These are phyloP conservation scores for Drosophila ficusphila DNA, from an alignment of 1,140 invertebrate species.

Conservation along the genomic window DNA sequence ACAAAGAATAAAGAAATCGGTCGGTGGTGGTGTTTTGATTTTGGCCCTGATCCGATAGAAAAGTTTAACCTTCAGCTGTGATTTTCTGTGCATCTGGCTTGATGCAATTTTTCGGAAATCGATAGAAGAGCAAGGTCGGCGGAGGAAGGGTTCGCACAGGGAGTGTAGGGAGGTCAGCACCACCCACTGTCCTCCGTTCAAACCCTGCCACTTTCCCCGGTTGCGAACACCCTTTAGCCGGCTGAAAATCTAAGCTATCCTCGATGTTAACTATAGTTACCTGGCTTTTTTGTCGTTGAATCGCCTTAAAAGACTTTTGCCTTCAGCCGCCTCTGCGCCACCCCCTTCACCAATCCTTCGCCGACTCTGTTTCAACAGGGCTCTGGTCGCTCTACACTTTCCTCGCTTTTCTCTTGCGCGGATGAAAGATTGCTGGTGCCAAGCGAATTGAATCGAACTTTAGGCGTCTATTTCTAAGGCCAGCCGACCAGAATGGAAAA, in stretches of 20 bases:
- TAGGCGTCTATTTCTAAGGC: neutral
- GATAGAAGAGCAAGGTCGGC: slow-evolving; percentile 71
- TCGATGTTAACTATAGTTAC: slow-evolving; percentile 23
- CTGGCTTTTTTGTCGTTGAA: slow-evolving; percentile 37
- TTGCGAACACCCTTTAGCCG: neutral
- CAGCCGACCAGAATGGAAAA: neutral
- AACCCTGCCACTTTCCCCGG: neutral
- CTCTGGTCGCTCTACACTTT: slow-evolving; percentile 7
- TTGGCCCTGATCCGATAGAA: slow-evolving; percentile 60
- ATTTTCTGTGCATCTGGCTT: slow-evolving; percentile 53
- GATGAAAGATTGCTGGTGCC: neutral
- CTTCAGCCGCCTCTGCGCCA: slow-evolving; percentile 24
- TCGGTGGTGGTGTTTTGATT: slow-evolving; percentile 14
- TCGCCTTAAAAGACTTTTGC: slow-evolving; percentile 38
- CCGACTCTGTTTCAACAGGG: slow-evolving; percentile 24
- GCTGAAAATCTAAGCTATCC: slow-evolving; percentile 1
- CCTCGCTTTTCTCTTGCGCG: slow-evolving; percentile 8
- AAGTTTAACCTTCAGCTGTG: slow-evolving; percentile 74
- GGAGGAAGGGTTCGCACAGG: slow-evolving; percentile 6
- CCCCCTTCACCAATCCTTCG: slow-evolving; percentile 9
- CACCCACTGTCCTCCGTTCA: neutral
- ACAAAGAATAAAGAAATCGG: slow-evolving; percentile 51
- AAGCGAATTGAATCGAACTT: neutral
- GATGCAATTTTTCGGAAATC: slow-evolving; percentile 64
- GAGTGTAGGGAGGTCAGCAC: too few relatives aligned